Base-by-base conservation (phyloP, 53 echinoderm and acorn worm species). In the Crossaster papposus region DNA sequence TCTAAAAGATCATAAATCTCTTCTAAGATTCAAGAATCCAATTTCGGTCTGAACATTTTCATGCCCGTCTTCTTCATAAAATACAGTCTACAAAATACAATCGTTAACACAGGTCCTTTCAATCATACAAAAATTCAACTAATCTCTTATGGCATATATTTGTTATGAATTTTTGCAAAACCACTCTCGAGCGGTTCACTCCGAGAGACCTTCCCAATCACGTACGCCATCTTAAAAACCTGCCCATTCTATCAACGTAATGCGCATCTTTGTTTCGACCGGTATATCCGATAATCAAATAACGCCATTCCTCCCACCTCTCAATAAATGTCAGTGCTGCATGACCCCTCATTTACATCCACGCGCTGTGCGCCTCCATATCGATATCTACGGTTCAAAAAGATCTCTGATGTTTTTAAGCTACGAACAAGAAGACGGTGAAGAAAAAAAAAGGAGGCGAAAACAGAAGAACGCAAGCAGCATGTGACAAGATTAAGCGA, bases 251-350 rank as follows among this genome's bases (percentile, higher is more conserved):
- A 51, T 81, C 81, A 34, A 32, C 81, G 31, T 81, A 87, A 87
- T 87, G 54, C 55, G 28, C 36, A 77, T 74, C 87, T 87, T 87
- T 87, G 87, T 87, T 76, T 63, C 72, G 55, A 76, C 77, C 62
- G n/a, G n/a, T n/a, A n/a, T n/a, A n/a, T 11, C 62, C 22, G 50
- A 72, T 87, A 87, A 87, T 87, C 76, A 75, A 87, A 87, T 87
- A 62, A 87, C 15, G 37, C 22, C 50, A 3, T 30, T 78, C 58
- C 28, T 10, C 30, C 23, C 54, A 33, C 29, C 77, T 63, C 22
- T 55, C 87, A 77, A 87, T 87, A 77, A 87, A 77, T 87, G 87
- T 77, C 87, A 87, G 35, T 34, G 50, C 77, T 29, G 29, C 76
- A 77, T 63, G 87, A 87, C 77, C 76, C 80, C 64, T 62, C 54